Conservation (phyloP, 2,797 vertebrate species). For the Xenops minutus region DNA sequence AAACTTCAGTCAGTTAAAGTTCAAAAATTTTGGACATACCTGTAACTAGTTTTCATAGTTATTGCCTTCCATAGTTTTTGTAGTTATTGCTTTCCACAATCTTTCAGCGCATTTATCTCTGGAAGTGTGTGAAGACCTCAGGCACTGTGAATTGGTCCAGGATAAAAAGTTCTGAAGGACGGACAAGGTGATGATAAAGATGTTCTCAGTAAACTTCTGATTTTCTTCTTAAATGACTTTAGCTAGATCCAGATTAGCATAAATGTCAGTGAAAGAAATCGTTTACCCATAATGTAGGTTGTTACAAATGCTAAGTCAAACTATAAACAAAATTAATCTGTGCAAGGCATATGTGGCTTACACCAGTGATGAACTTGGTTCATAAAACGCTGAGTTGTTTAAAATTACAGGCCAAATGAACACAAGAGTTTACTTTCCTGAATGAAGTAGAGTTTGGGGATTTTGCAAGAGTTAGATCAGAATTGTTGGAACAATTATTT, state of each 20-base stretch:
- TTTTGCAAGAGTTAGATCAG: background rate
- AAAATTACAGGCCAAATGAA: background rate
- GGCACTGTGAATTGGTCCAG: background rate
- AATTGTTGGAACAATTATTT: background rate
- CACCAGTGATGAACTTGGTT: background rate
- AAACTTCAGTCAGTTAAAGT: background rate
- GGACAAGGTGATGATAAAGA: background rate
- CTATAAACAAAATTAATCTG: background rate
- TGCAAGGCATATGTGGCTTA: background rate
- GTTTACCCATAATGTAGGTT: background rate
- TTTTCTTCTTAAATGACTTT: background rate
- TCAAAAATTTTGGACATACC: background rate
- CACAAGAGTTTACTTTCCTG: background rate
- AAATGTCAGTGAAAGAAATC: background rate
- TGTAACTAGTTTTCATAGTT: background rate
- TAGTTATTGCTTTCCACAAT: background rate
- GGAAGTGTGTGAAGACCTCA: background rate
- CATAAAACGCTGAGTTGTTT: background rate
- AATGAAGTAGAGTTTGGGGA: background rate
- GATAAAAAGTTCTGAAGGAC: background rate
- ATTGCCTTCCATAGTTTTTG: background rate
- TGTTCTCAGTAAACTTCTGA: background rate
- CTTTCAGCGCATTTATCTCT: background rate
- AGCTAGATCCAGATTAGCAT: background rate
- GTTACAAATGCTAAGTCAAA: background rate